phyloP scores from a whole-genome alignment of 2,113 vertebrate species.

The Cyprinus carpio region DNA sequence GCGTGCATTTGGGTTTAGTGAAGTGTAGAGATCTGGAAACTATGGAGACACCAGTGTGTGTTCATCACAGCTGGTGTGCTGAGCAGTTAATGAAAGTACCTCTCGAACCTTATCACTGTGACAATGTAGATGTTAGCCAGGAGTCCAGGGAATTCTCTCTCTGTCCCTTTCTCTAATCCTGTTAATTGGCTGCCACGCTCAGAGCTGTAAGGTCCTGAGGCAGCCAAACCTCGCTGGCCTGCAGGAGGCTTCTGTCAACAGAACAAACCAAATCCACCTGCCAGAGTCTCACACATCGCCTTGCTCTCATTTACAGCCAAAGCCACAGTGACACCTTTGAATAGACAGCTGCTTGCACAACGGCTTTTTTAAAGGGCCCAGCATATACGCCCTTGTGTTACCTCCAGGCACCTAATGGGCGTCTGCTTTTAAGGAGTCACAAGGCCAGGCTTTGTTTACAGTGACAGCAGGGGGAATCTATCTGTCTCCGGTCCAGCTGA shows the following conservation, averaged over 20 bases:
- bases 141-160: conserved; percentile 9
- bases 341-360: conserved; percentile 41
- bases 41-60: conserved; percentile 33
- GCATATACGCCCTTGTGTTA: conserved; percentile 7
- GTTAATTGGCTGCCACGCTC: conserved; percentile 56
- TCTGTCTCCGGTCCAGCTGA: conserved; percentile 3
- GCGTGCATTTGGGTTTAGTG: conserved; percentile 5
- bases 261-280: conserved; percentile 52
- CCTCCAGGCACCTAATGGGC: conserved; percentile 41
- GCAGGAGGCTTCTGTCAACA: conserved; percentile 52
- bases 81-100: conserved; percentile 39
- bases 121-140: conserved; percentile 48
- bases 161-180: conserved; percentile 43
- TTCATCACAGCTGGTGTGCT: conserved; percentile 45
- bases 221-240: conserved; percentile 29
- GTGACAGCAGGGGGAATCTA: conserved; percentile 17
- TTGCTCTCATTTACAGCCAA: conserved; percentile 53
- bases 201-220: conserved; percentile 33
- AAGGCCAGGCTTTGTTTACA: conserved; percentile 35
- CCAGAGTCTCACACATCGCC: conserved; percentile 33
- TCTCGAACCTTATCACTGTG: conserved; percentile 29
- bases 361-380: conserved; percentile 35
- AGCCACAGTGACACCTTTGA: conserved; percentile 45
- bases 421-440: conserved; percentile 39
- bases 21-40: neutral